Base-by-base conservation (phyloP, 2,888 invertebrate species). In the Agriotes lineatus region DNA sequence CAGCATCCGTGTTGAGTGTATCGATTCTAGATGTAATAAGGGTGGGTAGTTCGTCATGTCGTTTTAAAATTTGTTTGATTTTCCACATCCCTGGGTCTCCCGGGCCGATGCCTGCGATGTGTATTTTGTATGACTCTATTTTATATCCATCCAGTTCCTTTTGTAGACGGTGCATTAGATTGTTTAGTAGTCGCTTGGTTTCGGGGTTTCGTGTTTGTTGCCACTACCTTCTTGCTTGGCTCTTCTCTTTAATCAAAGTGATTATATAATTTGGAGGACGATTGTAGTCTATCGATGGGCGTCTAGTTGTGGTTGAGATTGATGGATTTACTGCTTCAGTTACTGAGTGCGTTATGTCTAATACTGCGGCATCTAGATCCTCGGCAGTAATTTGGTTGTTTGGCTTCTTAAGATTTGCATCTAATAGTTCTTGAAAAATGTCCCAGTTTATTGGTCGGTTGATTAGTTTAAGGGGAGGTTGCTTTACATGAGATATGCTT, bases 401-500 rank as follows among this genome's bases (percentile, higher is more conserved):
- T 14, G 45, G 45, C 19, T 52, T 52, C 25, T 52, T 25, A 52
- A 52, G 52, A 52, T 52, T 25, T 25, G 30, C 52, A 52, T 52
- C 52, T 52, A 52, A 25, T 25, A 22, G n/a, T 3, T 18, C 20
- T 16, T 52, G 52, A 22, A 52, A 20, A 12, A 9, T 52, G 5
- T 52, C 19, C 52, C 25, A 52, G 30, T 52, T 52, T 52, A 52
- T 52, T 7, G 12, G 25, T 14, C 52, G 35, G n/a, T 56, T 56
- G 19, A 52, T 30, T 4, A 22, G 52, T 52, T 4, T 50, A 4
- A 7, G 50, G 7, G 7, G 18, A 20, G 19, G 6, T 16, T 50
- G 19, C 20, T 18, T 7, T 50, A 50, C 7, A 4, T 52, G 52
- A n/a, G 7, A 19, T 20, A 12, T 22, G 22, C 20, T 35, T 25